Percentiles rank a stretch among this genome's conserved stretches.
phyloP scores from a whole-genome alignment of 1,140 invertebrate species.

The Drosophila kikkawai region DNA sequence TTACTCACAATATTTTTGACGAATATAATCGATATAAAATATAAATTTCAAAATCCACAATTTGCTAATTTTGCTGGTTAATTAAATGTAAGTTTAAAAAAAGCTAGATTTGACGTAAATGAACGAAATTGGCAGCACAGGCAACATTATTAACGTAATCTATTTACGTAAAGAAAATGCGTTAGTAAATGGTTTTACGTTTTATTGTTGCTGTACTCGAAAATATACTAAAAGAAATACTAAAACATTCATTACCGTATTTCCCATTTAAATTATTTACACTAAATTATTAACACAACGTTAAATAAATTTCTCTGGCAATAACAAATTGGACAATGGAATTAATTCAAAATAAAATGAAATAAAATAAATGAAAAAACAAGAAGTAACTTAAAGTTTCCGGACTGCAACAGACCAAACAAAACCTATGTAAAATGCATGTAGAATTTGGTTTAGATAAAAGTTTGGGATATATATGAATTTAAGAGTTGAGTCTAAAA shows the following conservation, averaged over 20 bases:
- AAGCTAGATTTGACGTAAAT: too few species aligned
- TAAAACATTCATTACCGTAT: background rate
- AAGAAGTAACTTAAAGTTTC: background rate
- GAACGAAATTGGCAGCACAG: too few species aligned
- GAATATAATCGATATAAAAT: too few species aligned
- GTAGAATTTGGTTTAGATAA: background rate
- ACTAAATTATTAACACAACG: background rate
- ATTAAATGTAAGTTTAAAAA: too few species aligned
- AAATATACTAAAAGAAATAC: constrained; percentile 14
- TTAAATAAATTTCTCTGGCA: background rate
- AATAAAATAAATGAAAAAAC: background rate
- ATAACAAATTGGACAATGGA: background rate
- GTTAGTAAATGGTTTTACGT: background rate
- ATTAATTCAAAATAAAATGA: background rate
- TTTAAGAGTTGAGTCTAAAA: background rate
- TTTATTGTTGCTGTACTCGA: constrained; percentile 8
- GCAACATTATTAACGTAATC: too few species aligned
- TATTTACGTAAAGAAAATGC: background rate
- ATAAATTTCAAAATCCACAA: too few species aligned
- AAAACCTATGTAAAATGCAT: background rate
- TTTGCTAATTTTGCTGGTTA: too few species aligned
- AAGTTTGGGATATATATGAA: background rate
- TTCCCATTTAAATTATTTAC: background rate
- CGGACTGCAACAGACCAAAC: background rate
- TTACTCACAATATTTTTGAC: too few species aligned